phyloP scores from a whole-genome alignment of 2,888 invertebrate species.

The Elegia similella region DNA sequence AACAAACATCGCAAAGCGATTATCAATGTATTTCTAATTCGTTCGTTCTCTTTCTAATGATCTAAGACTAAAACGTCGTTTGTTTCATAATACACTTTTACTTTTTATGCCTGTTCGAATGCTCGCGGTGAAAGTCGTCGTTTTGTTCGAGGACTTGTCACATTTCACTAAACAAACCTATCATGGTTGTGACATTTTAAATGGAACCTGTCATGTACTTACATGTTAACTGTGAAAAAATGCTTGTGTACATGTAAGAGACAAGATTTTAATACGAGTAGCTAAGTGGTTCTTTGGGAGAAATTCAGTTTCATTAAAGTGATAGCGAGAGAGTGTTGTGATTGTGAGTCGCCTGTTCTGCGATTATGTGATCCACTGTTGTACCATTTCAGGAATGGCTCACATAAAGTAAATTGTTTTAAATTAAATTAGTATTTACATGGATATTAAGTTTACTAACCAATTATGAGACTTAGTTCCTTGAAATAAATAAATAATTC shows the following conservation, averaged over 20 bases:
- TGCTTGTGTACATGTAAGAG: not conserved
- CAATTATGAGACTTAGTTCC: no score
- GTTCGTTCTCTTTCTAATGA: constrained; percentile 30
- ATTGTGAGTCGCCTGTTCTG: no score
- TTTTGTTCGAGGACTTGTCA: constrained; percentile 27
- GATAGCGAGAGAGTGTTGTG: no score
- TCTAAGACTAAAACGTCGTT: constrained; percentile 28
- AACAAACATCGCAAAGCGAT: not conserved
- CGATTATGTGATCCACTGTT: no score
- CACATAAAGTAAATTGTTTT: no score
- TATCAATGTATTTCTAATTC: not conserved
- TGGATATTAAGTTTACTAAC: no score
- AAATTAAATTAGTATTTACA: no score
- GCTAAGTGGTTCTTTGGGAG: no score
- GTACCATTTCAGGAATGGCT: no score
- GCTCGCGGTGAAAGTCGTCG: constrained; percentile 35
- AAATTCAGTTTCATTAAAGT: no score
- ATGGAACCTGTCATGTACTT: constrained; percentile 11
- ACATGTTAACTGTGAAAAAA: not conserved
- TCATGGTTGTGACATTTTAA: constrained; percentile 30
- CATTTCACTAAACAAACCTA: constrained; percentile 31
- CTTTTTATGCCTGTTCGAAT: constrained; percentile 32
- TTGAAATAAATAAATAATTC: no score
- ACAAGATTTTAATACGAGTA: no score
- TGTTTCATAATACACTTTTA: constrained; percentile 34